Evolutionary conservation across 2,113 vertebrate species (phyloP), one percentile per base, ranked within the genome.

Genomic region (Chitala chitala): DNA sequence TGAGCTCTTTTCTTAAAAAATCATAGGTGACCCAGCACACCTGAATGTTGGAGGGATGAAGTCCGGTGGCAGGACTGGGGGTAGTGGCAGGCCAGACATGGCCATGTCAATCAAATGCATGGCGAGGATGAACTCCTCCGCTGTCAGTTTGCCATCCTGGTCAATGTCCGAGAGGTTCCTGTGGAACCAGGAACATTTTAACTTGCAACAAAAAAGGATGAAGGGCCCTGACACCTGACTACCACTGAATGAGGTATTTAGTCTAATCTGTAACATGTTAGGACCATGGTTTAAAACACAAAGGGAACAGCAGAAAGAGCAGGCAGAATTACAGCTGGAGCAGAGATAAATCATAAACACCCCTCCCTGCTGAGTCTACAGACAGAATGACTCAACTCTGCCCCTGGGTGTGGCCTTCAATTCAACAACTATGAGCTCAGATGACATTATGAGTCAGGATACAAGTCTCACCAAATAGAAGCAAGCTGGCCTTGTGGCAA

Each of bases 91-190:
- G 22, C 96, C 95, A 77, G 97, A 95, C 96, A 99, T 98, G 0
- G 96, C 96, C 82, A 98, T 92, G 77, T 99, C 97, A 42, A 99
- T 99, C 82, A 99, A 92, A 86, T 99, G 97, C 97, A 99, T 99
- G 61, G 97, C 97, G 86, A 99, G 87, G 84, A 99, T 99, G 58
- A 99, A 99, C 81, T 99, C 97, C 89, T 99, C 97, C 0, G 96
- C 97, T 38, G 97, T 99, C 72, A 99, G 89, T 79, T 99, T 99
- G 66, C 97, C 97, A 78, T 99, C 97, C 87, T 95, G 95, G 83
- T 99, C 96, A 0, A 99, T 99, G 80, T 99, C 97, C 0, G 96
- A 99, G 58, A 99, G 90, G 86, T 92, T 96, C 96, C 97, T 98
- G 76, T 55, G 78, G 44, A 17, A 36, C 29, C 3, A n/a, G 38